Percentiles rank a stretch among this genome's conserved stretches.
phyloP scores from a whole-genome alignment of 2,797 vertebrate species.

The Crax fasciolata region DNA sequence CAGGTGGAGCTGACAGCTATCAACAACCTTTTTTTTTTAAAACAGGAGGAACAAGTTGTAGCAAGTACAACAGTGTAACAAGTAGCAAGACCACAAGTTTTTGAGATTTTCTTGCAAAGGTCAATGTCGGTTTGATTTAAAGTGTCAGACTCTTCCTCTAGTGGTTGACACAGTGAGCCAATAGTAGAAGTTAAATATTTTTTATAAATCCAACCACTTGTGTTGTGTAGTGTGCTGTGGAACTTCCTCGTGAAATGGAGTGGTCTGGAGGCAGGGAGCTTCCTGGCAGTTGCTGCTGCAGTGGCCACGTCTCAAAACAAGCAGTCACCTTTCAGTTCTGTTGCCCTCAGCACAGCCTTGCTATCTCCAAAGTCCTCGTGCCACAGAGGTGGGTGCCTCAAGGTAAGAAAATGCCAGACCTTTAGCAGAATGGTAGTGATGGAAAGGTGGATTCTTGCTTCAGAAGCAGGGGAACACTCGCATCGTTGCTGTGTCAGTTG shows the following conservation, averaged over 20 bases:
- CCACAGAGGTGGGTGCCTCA: not conserved
- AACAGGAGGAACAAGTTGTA: not conserved
- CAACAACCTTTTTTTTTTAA: not conserved
- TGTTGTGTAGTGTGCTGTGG: not conserved
- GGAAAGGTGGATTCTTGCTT: not conserved
- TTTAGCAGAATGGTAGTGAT: not conserved
- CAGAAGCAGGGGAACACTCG: not conserved
- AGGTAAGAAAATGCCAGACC: not conserved
- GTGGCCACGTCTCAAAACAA: not conserved
- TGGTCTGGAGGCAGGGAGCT: not conserved
- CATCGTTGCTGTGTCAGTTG: not conserved
- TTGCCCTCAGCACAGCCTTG: not conserved
- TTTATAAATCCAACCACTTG: not conserved
- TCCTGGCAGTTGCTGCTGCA: not conserved
- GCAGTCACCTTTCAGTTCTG: not conserved
- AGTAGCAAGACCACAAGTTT: not conserved
- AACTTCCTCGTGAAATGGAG: not conserved
- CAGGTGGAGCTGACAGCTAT: not conserved
- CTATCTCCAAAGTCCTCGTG: not conserved
- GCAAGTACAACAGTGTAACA: too few species aligned
- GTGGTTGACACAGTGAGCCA: not conserved
- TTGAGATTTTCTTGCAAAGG: not conserved
- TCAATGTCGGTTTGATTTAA: constrained; percentile 4
- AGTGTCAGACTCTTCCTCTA: not conserved
- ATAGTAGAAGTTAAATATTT: not conserved